Evolutionary conservation across 2,888 invertebrate species (phyloP), one percentile per base, ranked within the genome.

Genomic region (Bombylius major): DNA sequence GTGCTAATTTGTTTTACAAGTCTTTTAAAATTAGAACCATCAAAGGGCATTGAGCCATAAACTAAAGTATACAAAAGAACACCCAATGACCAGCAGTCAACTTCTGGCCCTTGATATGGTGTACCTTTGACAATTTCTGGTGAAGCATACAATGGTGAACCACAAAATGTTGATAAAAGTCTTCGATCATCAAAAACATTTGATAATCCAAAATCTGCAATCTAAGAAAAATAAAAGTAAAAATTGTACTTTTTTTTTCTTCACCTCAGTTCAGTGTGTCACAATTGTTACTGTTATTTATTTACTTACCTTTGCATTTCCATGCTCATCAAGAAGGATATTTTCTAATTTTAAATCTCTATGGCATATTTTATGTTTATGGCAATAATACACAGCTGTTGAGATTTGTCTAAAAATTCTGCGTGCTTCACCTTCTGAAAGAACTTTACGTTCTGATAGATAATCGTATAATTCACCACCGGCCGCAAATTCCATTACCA

Each of bases 21-120:
- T 67, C 92, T 84, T 75, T 95, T 95, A 76, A 98, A 98, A 77
- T 98, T 96, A 61, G 94, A 92, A 59, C 98, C 98, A 77, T 98
- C 98, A 72, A 98, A 98, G 54, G 91, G 99, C 99, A 99, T 99
- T 62, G 97, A 95, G 65, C 98, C 98, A 73, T 98, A 99, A 63
- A 99, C 97, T 68, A 99, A 80, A 50, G 98, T 98, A 75, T 99
- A 99, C 11, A 99, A 79, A 51, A 99, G 80, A 51, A 99, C 98
- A 55, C 98, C 99, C 60, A 99, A 77, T 33, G 97, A 97, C 98
- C 88, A 89, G 70, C 88, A 88, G 69, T 89, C 88, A 53, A 88
- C 96, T 82, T 99, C 98, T 5, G 98, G 98, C 7, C 99, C 99
- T 68, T 89, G 88, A 71, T 97, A 97, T 0, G 96, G 95, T 9